Evolutionary conservation across 1,140 invertebrate species (phyloP).

Genomic region (Chlorops oryzae): DNA sequence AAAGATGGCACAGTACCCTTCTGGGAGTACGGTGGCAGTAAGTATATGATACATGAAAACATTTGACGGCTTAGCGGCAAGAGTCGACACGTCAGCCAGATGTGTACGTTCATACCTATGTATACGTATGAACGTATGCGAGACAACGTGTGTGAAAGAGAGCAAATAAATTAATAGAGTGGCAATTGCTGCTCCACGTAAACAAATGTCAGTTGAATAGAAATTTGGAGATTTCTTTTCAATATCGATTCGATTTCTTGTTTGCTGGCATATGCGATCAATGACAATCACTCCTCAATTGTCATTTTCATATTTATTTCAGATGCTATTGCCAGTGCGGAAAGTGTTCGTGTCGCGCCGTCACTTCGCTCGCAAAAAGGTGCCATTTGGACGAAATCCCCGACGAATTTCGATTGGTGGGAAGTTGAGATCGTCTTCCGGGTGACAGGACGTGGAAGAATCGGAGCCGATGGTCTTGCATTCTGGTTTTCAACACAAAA

Average conservation of each 20-base stretch:
- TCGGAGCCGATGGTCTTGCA: conserved; percentile 96
- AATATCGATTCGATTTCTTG: no score
- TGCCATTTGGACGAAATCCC: conserved; percentile 87
- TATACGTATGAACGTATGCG: background rate
- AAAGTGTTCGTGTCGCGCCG: conserved; percentile 92
- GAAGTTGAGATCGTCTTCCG: conserved; percentile 92
- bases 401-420: conserved; percentile 88
- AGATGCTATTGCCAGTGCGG: conserved; percentile 97
- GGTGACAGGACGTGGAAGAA: conserved; percentile 89
- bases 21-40: conserved; percentile 96
- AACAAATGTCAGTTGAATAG: no score
- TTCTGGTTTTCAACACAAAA: conserved; percentile 89
- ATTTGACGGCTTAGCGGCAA: no score
- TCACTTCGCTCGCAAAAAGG: conserved; percentile 94
- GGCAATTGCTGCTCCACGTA: no score
- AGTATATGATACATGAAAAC: no score
- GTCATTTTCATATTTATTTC: conserved; percentile 20
- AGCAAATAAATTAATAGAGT: no score
- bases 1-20: conserved; percentile 97
- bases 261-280: no score
- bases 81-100: conserved; percentile 22
- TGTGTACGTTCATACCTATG: no score
- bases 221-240: no score
- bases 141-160: no score
- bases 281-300: no score